Evolutionary conservation across 2,888 invertebrate species (phyloP).

Genomic region (Hyposoter didymator): DNA sequence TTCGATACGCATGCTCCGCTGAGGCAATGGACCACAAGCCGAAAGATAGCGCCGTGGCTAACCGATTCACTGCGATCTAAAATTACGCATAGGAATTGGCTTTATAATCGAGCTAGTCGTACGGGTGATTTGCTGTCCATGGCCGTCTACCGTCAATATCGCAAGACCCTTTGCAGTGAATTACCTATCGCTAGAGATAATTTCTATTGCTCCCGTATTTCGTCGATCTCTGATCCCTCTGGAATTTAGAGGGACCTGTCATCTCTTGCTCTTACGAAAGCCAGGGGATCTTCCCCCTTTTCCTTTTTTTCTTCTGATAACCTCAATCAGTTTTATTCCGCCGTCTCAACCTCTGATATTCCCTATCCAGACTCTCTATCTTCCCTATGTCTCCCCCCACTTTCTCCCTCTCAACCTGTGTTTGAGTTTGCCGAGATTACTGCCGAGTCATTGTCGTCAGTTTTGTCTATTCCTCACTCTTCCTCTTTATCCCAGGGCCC

Average conservation of each 20-base stretch:
- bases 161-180: not conserved
- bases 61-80: not conserved
- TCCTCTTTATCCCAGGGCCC: no score
- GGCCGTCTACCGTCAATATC: not conserved
- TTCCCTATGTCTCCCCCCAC: no score
- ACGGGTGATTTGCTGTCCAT: not conserved
- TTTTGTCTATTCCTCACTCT: no score
- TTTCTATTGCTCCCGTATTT: not conserved
- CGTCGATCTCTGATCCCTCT: not conserved
- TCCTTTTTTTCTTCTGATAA: not conserved
- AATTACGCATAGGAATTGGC: not conserved
- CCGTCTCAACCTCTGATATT: no score
- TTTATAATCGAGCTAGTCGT: conserved; percentile 3
- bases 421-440: no score
- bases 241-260: not conserved
- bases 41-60: not conserved
- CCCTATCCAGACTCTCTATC: no score
- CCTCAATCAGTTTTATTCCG: not conserved
- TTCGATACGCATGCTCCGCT: not conserved
- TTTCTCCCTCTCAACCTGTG: no score
- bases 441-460: no score
- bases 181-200: not conserved
- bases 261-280: not conserved
- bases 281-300: not conserved
- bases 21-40: not conserved